These are phyloP conservation scores for Corythornis madagascariensis DNA, from an alignment of 2,113 vertebrate genomes.

Conservation along the genomic window DNA sequence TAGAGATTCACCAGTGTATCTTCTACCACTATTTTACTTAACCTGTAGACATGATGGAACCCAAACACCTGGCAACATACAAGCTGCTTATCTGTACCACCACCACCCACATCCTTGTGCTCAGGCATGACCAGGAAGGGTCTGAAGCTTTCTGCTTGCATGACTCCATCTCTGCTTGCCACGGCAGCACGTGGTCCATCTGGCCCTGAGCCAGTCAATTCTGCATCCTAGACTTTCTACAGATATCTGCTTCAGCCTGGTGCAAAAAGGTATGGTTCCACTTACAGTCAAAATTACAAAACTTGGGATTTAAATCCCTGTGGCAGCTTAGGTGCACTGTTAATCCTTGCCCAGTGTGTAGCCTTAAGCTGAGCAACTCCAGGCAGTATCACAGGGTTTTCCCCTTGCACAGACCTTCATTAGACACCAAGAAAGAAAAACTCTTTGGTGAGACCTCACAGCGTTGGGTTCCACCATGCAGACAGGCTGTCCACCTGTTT, in stretches of 20 bases:
- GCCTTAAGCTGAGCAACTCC: rapidly evolving
- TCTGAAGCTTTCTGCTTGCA: not conserved
- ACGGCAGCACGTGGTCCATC: rapidly evolving
- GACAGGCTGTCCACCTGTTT: not conserved
- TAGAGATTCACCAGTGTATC: not conserved
- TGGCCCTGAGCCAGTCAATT: not conserved
- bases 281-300: not conserved
- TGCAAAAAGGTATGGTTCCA: not conserved
- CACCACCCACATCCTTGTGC: rapidly evolving
- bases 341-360: not conserved
- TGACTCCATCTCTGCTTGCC: not conserved
- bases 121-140: not conserved
- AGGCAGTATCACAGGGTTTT: not conserved
- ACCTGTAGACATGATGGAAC: not conserved
- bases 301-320: not conserved
- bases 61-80: rapidly evolving
- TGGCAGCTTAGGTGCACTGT: rapidly evolving
- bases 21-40: not conserved
- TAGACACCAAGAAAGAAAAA: not conserved
- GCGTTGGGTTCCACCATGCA: not conserved
- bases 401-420: not conserved
- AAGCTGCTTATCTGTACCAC: not conserved
- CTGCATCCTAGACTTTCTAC: not conserved
- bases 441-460: not conserved
- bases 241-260: not conserved